These are phyloP conservation scores for Montipora sp. DNA, from an alignment of 64 coral and sea anemone species.

Conservation along the genomic window DNA sequence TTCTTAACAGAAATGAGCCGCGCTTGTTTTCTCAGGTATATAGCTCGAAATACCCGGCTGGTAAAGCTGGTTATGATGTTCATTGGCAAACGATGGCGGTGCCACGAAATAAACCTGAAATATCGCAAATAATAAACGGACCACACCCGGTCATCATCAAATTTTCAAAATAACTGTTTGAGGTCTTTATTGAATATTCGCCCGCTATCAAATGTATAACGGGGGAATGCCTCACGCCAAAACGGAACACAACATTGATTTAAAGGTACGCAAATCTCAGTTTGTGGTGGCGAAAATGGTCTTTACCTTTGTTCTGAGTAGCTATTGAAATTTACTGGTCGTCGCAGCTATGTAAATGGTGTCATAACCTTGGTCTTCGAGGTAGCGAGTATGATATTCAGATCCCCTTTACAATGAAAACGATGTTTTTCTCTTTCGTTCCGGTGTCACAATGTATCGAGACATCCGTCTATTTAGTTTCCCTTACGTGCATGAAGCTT, in stretches of 20 bases:
- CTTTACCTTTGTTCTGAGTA: neutral
- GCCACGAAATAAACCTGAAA: neutral
- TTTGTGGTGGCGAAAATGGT: neutral
- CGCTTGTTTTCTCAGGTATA: neutral
- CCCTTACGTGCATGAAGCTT: slow-evolving; percentile 43
- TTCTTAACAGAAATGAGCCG: slow-evolving; percentile 54
- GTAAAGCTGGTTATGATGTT: slow-evolving; percentile 6
- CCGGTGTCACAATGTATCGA: slow-evolving; percentile 18
- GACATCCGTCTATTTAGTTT: slow-evolving; percentile 48
- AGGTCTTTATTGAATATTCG: slow-evolving; percentile 28
- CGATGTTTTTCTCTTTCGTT: neutral
- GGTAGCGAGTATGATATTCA: neutral
- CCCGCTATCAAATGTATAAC: slow-evolving; percentile 1
- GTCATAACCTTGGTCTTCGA: neutral
- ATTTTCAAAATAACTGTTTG: slow-evolving; percentile 4
- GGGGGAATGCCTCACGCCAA: slow-evolving; percentile 3
- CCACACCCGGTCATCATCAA: slow-evolving; percentile 26
- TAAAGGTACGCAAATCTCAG: slow-evolving; percentile 3
- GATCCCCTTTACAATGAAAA: slow-evolving; percentile 15
- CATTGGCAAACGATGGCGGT: neutral
- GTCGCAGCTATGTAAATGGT: neutral
- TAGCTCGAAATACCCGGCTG: slow-evolving; percentile 19
- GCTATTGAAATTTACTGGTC: slow-evolving; percentile 22
- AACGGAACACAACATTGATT: neutral
- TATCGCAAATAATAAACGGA: neutral